phyloP scores from a whole-genome alignment of 2,113 vertebrate genomes.

The Poeciliopsis retropinna region DNA sequence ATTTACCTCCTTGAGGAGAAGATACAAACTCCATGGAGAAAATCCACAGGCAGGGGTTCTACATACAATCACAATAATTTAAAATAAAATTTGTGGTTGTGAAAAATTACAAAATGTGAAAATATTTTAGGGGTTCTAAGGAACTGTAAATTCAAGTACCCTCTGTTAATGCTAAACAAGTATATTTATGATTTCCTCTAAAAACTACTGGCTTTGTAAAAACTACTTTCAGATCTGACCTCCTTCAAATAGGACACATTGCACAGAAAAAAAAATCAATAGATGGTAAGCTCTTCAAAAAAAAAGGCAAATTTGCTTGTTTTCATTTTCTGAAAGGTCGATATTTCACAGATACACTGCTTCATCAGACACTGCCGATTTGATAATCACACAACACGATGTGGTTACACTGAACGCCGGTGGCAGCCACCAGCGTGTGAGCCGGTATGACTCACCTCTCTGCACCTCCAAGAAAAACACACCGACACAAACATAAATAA shows the following conservation, averaged over 20 bases:
- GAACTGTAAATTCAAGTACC: background rate
- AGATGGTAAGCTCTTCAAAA: background rate
- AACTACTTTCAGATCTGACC: background rate
- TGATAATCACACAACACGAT: slow-evolving; percentile 56
- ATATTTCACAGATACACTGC: slow-evolving; percentile 44
- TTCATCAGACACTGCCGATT: slow-evolving; percentile 49
- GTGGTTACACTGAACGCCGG: slow-evolving; percentile 26
- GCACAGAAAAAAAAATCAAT: slow-evolving; percentile 10
- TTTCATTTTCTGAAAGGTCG: slow-evolving; percentile 50
- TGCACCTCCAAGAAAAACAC: slow-evolving; percentile 55
- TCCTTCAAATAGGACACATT: background rate
- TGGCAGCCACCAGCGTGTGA: slow-evolving; percentile 46
- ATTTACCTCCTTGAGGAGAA: too few relatives aligned
- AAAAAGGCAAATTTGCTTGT: slow-evolving; percentile 17
- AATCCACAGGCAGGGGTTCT: too few relatives aligned
- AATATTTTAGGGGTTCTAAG: background rate
- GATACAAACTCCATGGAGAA: too few relatives aligned
- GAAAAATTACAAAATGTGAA: too few relatives aligned
- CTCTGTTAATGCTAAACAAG: background rate
- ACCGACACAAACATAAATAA: slow-evolving; percentile 31
- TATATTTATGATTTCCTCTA: slow-evolving; percentile 1
- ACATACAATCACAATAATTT: too few relatives aligned
- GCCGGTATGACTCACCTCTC: slow-evolving; percentile 65
- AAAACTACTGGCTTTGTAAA: background rate
- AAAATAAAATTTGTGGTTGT: too few relatives aligned